These are phyloP conservation scores for Amphiprion clarkii DNA, from an alignment of 2,797 vertebrate genomes.

Conservation along the genomic window DNA sequence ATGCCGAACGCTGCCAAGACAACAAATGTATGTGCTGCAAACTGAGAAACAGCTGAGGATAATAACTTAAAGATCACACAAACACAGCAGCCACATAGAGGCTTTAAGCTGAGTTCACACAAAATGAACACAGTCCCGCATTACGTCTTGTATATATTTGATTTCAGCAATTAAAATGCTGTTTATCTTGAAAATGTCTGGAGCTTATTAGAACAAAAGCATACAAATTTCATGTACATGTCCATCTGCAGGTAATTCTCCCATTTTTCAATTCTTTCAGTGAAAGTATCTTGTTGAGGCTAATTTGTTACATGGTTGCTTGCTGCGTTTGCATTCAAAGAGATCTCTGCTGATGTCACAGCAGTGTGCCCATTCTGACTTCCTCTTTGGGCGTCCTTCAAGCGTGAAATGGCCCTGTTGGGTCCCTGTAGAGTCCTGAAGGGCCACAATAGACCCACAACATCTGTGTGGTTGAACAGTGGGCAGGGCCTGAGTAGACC, in stretches of 20 bases:
- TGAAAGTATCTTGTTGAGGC: constrained; percentile 68
- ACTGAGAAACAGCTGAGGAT: constrained; percentile 28
- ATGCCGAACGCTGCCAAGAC: constrained; percentile 23
- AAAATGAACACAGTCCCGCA: neutral
- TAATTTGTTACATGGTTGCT: constrained; percentile 77
- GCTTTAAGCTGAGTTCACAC: too few relatives aligned
- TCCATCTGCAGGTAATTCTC: constrained; percentile 8
- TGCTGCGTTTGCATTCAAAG: constrained; percentile 65
- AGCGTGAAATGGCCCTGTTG: constrained; percentile 77
- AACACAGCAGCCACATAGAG: too few relatives aligned
- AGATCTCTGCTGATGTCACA: constrained; percentile 69
- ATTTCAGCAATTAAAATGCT: neutral
- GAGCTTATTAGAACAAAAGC: neutral
- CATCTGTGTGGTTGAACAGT: constrained; percentile 76
- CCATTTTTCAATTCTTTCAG: constrained; percentile 26
- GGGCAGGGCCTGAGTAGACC: constrained; percentile 60
- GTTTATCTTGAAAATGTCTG: neutral
- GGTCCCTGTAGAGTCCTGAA: constrained; percentile 58
- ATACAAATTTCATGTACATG: neutral
- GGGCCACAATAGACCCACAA: constrained; percentile 70
- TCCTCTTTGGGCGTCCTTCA: constrained; percentile 70
- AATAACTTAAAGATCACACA: constrained; percentile 17
- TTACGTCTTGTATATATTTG: neutral
- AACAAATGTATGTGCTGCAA: constrained; percentile 19
- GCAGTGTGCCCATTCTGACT: constrained; percentile 68